Evolutionary conservation across 2,888 invertebrate species (phyloP), one percentile per base, ranked within the genome.

Genomic region (Lottia gigantea): DNA sequence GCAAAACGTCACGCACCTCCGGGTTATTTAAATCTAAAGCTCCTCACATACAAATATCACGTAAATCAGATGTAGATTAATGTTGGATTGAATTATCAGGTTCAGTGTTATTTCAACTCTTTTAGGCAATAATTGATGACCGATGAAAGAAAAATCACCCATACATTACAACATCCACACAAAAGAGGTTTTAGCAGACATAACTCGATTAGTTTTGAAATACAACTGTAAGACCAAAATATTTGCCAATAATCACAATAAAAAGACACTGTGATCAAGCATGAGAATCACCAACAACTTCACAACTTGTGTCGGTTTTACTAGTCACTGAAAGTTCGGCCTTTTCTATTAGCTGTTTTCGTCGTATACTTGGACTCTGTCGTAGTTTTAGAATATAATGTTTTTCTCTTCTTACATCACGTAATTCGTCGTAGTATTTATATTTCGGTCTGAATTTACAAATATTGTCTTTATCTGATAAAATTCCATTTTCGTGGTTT

Each of bases 361-460:
- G 70, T 68, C 79, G 78, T 11, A 81, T 72, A 0, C 83, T 82
- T 7, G 84, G 84, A 75, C 83, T 83, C 71, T 83, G 83, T 14
- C 82, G 75, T 19, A 83, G 73, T 69, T 83, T 79, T 8, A 83
- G 69, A 0, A 83, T 74, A 47, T 81, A 75, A 66, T 82, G 82
- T 67, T 76, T 78, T 31, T 84, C 84, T 62, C 79, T 75, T 47
- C 83, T 74, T 0, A 78, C 74, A 70, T 83, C 82, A 61, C 80
- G 72, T 16, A 84, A 71, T 68, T 83, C 82, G 72, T 84, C 83
- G 71, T 80, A 85, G 70, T 76, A 83, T 76, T 83, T 83, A 72
- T 85, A 84, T 68, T 81, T 83, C 47, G 83, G 84, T 68, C 80
- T 76, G 66, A 83, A 83, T 70, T 78, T 78, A 66, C 79, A 78